A percentile compares a stretch with the other conserved stretches of the same genome.
Conservation (phyloP, 92 coral and sea anemone genomes). For the Epizoanthus rinbou region DNA sequence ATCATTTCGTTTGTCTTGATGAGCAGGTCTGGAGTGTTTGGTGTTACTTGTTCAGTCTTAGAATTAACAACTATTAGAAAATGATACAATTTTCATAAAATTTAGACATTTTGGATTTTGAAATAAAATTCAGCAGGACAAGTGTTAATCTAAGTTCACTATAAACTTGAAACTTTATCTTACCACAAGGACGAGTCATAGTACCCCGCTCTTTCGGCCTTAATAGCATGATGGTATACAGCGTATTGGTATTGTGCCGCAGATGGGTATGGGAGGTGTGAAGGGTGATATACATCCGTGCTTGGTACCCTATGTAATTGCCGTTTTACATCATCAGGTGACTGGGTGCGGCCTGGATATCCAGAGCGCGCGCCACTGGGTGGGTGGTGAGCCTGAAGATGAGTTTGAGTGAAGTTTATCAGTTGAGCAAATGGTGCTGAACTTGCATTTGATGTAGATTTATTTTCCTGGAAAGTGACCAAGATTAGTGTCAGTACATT, state of each 20-base stretch:
- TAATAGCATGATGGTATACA: slow-evolving; percentile 73
- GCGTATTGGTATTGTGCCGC: slow-evolving; percentile 74
- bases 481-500: background rate
- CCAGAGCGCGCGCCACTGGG: slow-evolving; percentile 63
- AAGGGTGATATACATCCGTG: slow-evolving; percentile 77
- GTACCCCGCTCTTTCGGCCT: slow-evolving; percentile 68
- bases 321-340: slow-evolving; percentile 62
- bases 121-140: too few relatives aligned
- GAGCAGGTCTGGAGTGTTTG: too few relatives aligned
- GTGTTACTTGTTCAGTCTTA: too few relatives aligned
- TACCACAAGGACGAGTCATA: slow-evolving; percentile 83
- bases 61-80: too few relatives aligned
- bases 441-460: slow-evolving; percentile 76
- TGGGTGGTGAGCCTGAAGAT: slow-evolving; percentile 74
- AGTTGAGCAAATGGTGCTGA: slow-evolving; percentile 87
- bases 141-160: too few relatives aligned
- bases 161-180: slow-evolving; percentile 13
- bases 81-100: too few relatives aligned
- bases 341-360: slow-evolving; percentile 60
- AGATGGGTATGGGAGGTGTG: slow-evolving; percentile 71
- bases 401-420: slow-evolving; percentile 62
- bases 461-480: slow-evolving; percentile 57
- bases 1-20: too few relatives aligned
- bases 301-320: slow-evolving; percentile 59
- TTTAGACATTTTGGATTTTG: too few relatives aligned